Percentiles rank a stretch among this genome's conserved stretches.
Evolutionary conservation across 2,888 invertebrate species (phyloP).

Genomic region (Trachelus tabidus): DNA sequence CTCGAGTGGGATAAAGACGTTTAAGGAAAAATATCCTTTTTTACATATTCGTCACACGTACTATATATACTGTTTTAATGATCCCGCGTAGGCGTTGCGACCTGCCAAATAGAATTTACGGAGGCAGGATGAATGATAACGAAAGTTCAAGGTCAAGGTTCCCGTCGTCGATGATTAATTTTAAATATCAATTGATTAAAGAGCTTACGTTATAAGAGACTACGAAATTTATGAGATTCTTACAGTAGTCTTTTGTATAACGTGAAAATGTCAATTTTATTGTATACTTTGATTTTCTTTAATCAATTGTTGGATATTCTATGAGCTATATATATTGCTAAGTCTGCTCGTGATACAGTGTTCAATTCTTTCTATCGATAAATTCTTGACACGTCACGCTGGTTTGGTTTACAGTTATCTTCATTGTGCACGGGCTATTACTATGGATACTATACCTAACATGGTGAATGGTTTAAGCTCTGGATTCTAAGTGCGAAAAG

Average conservation of each 20-base stretch:
- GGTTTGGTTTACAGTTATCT: neutral
- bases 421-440: neutral
- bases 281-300: neutral
- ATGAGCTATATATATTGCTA: neutral
- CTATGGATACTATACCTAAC: neutral
- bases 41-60: neutral
- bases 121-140: neutral
- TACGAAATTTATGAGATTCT: neutral
- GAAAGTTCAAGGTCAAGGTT: neutral
- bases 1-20: neutral
- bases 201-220: neutral
- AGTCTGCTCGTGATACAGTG: neutral
- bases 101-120: neutral
- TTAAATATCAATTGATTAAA: neutral
- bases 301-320: neutral
- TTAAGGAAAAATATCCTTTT: neutral
- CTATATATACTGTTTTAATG: neutral
- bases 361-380: neutral
- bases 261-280: neutral
- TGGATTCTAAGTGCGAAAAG: neutral
- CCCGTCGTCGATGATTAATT: neutral
- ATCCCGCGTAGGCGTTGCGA: neutral
- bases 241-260: neutral
- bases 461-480: neutral
- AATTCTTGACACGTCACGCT: constrained; percentile 2